Evolutionary conservation across 2,888 invertebrate genomes (phyloP).

Genomic region (Luffia ferchaultella): DNA sequence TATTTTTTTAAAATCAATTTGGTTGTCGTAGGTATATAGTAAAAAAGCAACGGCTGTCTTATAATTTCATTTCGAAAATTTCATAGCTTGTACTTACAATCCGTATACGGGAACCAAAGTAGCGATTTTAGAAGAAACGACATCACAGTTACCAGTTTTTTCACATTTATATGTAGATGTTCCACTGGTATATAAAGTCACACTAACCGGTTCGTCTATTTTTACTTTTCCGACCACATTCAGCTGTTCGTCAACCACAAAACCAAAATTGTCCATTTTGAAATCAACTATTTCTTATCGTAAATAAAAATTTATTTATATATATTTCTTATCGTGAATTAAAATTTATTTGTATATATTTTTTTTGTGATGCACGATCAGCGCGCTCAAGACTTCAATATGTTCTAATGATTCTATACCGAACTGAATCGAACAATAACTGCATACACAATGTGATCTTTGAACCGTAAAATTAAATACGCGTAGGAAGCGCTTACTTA

Average conservation of each 20-base stretch:
- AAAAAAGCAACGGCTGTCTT: too few relatives aligned
- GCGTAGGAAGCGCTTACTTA: too few relatives aligned
- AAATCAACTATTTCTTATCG: too few relatives aligned
- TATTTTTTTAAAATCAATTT: too few relatives aligned
- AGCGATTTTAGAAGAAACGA: constrained; percentile 10
- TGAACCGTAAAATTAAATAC: neutral
- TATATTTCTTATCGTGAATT: too few relatives aligned
- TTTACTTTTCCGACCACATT: constrained; percentile 6
- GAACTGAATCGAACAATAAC: constrained; percentile 5
- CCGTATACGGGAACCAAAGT: constrained; percentile 24
- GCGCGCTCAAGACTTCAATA: too few relatives aligned
- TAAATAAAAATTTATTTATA: too few relatives aligned
- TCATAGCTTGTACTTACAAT: constrained; percentile 33
- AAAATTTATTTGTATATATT: too few relatives aligned
- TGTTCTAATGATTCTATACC: neutral
- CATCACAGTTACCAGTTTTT: constrained; percentile 1
- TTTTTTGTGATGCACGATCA: too few relatives aligned
- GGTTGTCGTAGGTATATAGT: too few relatives aligned
- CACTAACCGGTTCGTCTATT: constrained; percentile 6
- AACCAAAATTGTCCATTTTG: constrained; percentile 11
- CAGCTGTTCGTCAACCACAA: constrained; percentile 10
- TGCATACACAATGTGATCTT: neutral
- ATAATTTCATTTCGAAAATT: too few relatives aligned
- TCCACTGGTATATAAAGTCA: neutral
- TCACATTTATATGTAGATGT: neutral